phyloP scores from a whole-genome alignment of 1,140 invertebrate genomes.

The Charaxes varanes region DNA sequence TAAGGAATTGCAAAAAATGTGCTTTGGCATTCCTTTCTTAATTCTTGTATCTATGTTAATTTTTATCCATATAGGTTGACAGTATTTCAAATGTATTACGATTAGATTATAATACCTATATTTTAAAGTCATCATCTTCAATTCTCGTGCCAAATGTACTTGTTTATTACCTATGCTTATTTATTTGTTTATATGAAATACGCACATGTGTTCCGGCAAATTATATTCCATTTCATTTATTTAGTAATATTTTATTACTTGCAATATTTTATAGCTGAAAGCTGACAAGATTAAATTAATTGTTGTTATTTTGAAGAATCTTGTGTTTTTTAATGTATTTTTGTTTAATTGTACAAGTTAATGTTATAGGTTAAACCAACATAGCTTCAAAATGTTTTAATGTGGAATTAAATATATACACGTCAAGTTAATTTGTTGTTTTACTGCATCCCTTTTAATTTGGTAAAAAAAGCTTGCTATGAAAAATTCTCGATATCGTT shows the following conservation, averaged over 20 bases:
- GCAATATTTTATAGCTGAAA: conserved; percentile 32
- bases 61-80: conserved; percentile 1
- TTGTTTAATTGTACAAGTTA: conserved; percentile 37
- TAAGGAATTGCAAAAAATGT: conserved; percentile 23
- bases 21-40: conserved; percentile 18
- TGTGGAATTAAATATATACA: conserved; percentile 59
- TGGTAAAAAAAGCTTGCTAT: neutral
- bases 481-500: neutral
- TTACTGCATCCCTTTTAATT: conserved; percentile 17
- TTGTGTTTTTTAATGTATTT: conserved; percentile 26
- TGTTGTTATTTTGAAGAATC: conserved; percentile 33
- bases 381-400: conserved; percentile 58
- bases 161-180: conserved; percentile 6
- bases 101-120: too few relatives aligned
- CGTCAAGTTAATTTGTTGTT: conserved; percentile 34
- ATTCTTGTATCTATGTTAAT: conserved; percentile 11
- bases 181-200: conserved; percentile 2
- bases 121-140: too few relatives aligned
- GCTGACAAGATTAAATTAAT: conserved; percentile 27
- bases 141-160: conserved; percentile 7
- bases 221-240: neutral
- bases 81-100: conserved; percentile 5
- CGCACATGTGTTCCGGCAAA: neutral
- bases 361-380: conserved; percentile 42
- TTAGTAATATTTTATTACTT: conserved; percentile 8